phyloP scores from a whole-genome alignment of 2,113 vertebrate genomes.

The Toxostoma redivivum region DNA sequence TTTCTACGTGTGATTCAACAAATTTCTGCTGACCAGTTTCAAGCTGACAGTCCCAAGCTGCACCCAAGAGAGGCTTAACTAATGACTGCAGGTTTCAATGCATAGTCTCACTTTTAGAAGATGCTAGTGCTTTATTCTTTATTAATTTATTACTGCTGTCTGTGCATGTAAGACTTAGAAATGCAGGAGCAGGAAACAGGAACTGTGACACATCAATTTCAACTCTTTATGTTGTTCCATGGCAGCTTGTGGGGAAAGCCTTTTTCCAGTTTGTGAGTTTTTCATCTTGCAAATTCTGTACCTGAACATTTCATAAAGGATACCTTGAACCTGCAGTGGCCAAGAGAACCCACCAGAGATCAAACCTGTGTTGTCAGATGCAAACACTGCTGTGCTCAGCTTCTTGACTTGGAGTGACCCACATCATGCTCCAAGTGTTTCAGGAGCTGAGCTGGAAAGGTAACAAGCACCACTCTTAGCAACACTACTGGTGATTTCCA shows the following conservation, averaged over 20 bases:
- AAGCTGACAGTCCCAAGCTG: neutral
- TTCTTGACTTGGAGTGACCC: neutral
- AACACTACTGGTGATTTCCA: neutral
- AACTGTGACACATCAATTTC: neutral
- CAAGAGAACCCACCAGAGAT: neutral
- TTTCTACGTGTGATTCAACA: fast-evolving
- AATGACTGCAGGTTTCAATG: neutral
- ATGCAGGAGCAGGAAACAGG: neutral
- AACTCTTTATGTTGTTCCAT: neutral
- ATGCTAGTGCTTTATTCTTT: neutral
- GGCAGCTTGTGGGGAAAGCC: neutral
- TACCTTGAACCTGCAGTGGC: neutral
- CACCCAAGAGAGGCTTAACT: neutral
- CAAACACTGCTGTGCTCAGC: neutral
- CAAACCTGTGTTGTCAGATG: neutral
- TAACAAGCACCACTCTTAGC: neutral
- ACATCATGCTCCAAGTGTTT: neutral
- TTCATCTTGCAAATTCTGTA: neutral
- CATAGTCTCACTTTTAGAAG: neutral
- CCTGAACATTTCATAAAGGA: neutral
- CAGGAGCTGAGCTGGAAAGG: neutral
- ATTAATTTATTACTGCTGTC: neutral
- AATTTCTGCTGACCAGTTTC: neutral
- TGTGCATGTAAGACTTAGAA: neutral
- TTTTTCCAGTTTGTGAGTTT: neutral